Evolutionary conservation across 2,797 vertebrate species (phyloP).

Genomic region (Acanthurus tractus): DNA sequence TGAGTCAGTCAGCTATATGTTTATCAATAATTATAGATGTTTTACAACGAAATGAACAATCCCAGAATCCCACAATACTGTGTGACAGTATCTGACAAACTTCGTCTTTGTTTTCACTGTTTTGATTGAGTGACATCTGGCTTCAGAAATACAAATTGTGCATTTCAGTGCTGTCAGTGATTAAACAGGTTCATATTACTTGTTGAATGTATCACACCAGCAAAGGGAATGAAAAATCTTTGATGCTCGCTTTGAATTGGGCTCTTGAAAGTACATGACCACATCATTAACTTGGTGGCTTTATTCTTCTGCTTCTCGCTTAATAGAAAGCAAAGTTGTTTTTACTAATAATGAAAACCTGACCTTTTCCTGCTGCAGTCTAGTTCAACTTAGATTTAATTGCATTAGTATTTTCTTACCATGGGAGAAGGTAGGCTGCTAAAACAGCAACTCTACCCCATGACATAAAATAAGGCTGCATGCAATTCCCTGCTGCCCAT

Average conservation of each 20-base stretch:
- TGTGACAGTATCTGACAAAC: no score
- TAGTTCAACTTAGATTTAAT: slow-evolving; percentile 76
- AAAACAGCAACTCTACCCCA: slow-evolving; percentile 74
- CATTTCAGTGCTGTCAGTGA: slow-evolving; percentile 1
- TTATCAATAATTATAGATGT: no score
- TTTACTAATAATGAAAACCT: slow-evolving; percentile 75
- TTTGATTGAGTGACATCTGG: no score
- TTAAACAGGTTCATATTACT: slow-evolving; percentile 11
- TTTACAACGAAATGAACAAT: no score
- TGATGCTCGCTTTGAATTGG: slow-evolving; percentile 35
- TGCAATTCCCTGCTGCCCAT: slow-evolving; percentile 76
- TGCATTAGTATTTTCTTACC: slow-evolving; percentile 77
- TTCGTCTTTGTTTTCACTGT: no score
- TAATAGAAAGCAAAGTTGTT: slow-evolving; percentile 60
- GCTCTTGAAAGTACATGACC: slow-evolving; percentile 42
- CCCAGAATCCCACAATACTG: no score
- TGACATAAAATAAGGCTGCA: slow-evolving; percentile 77
- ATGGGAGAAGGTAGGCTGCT: slow-evolving; percentile 62
- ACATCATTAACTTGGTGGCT: slow-evolving; percentile 55
- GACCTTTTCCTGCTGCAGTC: slow-evolving; percentile 71
- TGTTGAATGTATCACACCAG: slow-evolving; percentile 32
- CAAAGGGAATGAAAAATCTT: slow-evolving; percentile 25
- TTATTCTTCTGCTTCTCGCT: slow-evolving; percentile 45
- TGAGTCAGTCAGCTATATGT: no score
- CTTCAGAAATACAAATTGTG: no score